Evolutionary conservation across 2,888 invertebrate genomes (phyloP).

Genomic region (Hermaeophaga mercurialis): DNA sequence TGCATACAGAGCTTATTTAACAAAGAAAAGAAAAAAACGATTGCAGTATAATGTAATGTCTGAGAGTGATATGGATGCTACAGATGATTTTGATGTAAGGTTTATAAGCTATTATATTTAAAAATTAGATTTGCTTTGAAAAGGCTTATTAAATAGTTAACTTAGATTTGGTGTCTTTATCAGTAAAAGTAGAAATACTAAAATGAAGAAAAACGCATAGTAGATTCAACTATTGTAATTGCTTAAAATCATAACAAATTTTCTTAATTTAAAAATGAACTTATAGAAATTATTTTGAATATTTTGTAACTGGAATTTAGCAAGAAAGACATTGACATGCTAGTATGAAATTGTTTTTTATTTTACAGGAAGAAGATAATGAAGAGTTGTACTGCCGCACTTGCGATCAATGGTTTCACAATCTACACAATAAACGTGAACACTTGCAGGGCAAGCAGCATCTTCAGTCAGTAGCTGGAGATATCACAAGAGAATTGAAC

Average conservation of each 20-base stretch:
- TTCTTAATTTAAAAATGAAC: too few species aligned
- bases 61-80: slow-evolving; percentile 61
- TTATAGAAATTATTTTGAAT: too few species aligned
- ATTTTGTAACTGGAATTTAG: too few species aligned
- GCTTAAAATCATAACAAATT: too few species aligned
- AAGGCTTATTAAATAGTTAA: too few species aligned
- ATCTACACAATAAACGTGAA: slow-evolving; percentile 64
- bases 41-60: slow-evolving; percentile 56
- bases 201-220: too few species aligned
- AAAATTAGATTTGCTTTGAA: too few species aligned
- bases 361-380: slow-evolving; percentile 62
- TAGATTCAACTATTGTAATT: too few species aligned
- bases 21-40: slow-evolving; percentile 59
- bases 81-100: slow-evolving; percentile 61
- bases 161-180: too few species aligned
- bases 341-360: too few species aligned
- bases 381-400: slow-evolving; percentile 64
- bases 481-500: slow-evolving; percentile 53
- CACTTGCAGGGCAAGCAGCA: slow-evolving; percentile 64
- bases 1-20: slow-evolving; percentile 61
- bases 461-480: slow-evolving; percentile 57
- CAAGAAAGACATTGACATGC: too few species aligned
- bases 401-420: slow-evolving; percentile 65
- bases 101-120: neutral
- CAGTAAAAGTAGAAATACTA: too few species aligned